Percentiles rank a stretch among this genome's conserved stretches.
Conservation (phyloP, 2,113 vertebrate genomes). For the Shinisaurus crocodilurus region DNA sequence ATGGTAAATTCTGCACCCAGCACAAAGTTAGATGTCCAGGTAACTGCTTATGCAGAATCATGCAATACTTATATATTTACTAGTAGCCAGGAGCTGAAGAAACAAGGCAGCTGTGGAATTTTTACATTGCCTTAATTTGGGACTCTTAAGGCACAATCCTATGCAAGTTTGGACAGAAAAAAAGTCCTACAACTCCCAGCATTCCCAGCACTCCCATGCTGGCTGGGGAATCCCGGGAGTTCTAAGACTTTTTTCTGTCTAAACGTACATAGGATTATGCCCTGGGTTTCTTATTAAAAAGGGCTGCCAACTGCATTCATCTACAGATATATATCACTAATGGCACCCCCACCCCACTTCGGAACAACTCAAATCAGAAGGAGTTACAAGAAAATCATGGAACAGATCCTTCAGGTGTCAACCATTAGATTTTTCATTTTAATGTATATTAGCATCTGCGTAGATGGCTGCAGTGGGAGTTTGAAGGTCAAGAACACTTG, state of each 20-base stretch:
- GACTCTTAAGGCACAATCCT: too few relatives aligned
- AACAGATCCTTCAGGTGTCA: not conserved
- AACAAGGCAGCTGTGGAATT: not conserved
- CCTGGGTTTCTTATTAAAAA: not conserved
- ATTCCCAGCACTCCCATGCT: too few relatives aligned
- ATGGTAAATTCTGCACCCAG: not conserved
- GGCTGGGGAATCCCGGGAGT: too few relatives aligned
- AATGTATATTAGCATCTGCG: not conserved
- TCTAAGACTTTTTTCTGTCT: too few relatives aligned
- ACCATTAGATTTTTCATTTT: not conserved
- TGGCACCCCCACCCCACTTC: not conserved
- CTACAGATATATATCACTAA: not conserved
- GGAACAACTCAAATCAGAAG: not conserved
- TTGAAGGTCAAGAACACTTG: not conserved
- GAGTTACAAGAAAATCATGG: not conserved
- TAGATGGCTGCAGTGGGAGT: not conserved
- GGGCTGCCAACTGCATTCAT: not conserved
- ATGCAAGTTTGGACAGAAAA: too few relatives aligned
- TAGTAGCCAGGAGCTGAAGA: not conserved
- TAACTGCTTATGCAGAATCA: not conserved
- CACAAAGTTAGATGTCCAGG: not conserved
- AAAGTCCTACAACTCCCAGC: too few relatives aligned
- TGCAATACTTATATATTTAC: not conserved
- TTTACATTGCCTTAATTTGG: not conserved
- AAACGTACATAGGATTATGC: too few relatives aligned